Conservation (phyloP, 2,113 vertebrate genomes). For the Thunnus maccoyii region DNA sequence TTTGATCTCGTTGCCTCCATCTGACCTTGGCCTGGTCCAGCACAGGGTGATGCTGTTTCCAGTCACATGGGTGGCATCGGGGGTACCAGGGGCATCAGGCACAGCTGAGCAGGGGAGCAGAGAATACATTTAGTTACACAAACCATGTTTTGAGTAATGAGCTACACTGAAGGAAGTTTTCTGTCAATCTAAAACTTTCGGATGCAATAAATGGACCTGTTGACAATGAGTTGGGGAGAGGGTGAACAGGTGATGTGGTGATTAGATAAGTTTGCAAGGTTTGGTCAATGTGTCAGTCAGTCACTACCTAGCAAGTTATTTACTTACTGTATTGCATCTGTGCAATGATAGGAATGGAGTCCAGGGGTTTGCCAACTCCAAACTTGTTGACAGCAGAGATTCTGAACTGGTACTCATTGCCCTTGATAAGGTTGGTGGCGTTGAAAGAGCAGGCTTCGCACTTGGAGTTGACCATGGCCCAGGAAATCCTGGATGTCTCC, state of each 20-base stretch:
- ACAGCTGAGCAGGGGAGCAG: slow-evolving; percentile 84
- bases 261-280: background rate
- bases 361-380: slow-evolving; percentile 93
- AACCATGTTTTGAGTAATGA: background rate
- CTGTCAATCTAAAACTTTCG: background rate
- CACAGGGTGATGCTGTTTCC: slow-evolving; percentile 94
- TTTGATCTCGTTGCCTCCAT: slow-evolving; percentile 97
- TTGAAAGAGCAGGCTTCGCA: slow-evolving; percentile 95
- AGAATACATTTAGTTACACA: background rate
- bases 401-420: slow-evolving; percentile 99
- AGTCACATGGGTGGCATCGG: slow-evolving; percentile 93
- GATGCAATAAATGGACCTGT: background rate
- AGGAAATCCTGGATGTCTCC: slow-evolving; percentile 96
- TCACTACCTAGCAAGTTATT: background rate
- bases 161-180: background rate
- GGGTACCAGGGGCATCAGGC: slow-evolving; percentile 95
- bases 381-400: slow-evolving; percentile 97
- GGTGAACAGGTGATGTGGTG: background rate
- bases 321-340: slow-evolving; percentile 98
- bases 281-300: background rate
- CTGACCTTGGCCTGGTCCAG: slow-evolving; percentile 93
- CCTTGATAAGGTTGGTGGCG: slow-evolving; percentile 93
- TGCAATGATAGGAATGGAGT: slow-evolving; percentile 93
- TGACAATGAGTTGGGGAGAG: too few species aligned
- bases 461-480: slow-evolving; percentile 94